Evolutionary conservation across 2,888 invertebrate genomes (phyloP), one percentile per base, ranked within the genome.

Genomic region (Macrophya alboannulata): DNA sequence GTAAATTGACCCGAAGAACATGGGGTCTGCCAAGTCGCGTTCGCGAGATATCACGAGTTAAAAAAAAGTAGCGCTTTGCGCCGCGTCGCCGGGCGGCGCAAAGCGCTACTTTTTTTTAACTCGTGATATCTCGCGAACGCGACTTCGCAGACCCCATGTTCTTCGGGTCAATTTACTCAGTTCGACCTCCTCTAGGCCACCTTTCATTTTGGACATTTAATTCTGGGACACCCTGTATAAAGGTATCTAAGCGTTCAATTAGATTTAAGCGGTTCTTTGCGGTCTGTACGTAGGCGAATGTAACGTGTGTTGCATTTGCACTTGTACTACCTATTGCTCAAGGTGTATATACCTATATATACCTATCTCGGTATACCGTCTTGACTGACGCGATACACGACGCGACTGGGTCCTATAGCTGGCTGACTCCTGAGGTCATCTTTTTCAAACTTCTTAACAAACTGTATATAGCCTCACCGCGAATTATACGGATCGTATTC

Each of bases 371-470:
- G 51, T 48, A 17, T 12, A 17, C 25, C 10, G 77, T 9, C 43
- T 72, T 21, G 17, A 43, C 45, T 51, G 31, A 51, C 6, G 31
- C 40, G 31, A 77, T 77, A 77, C 51, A 48, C 77, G 15, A 25
- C 85, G 45, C 55, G 83, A 84, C 86, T 31, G 86, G 87, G 31
- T 68, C 31, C 65, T 68, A 21, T 9, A 25, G 4, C 65, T 31
- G 31, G 17, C 37, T 43, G n/a, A 40, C 72, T 40, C 25, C 62
- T 86, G 88, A 86, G 87, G 88, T 87, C 76, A 59, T 17, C 21
- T 40, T 72, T 86, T 84, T 81, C 81, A 59, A 25, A 48, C 25
- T 79, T 55, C 21, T 15, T 37, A 51, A 21, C 40, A 62, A 21
- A 62, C 59, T 15, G n/a, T 43, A 51, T 6, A 40, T n/a, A 43